These are phyloP conservation scores for Axinella damicornis DNA, from an alignment of 37 sponge, comb jelly and placozoan species.

Conservation along the genomic window DNA sequence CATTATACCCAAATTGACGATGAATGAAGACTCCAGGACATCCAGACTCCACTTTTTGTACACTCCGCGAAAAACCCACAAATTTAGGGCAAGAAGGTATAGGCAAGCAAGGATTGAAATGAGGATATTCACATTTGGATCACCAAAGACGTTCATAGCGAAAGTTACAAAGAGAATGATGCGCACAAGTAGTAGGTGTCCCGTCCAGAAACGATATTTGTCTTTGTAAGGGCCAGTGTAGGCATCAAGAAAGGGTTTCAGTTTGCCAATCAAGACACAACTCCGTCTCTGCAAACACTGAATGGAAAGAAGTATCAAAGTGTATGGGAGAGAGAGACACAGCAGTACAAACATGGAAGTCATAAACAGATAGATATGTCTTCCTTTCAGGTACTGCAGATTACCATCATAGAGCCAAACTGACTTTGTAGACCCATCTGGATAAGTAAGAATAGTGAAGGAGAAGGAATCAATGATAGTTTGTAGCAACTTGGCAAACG, in stretches of 20 bases:
- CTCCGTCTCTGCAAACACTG: slow-evolving; percentile 5
- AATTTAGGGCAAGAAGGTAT: background rate
- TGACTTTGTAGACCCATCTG: background rate
- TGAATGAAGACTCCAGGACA: background rate
- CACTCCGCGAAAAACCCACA: background rate
- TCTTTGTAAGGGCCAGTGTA: slow-evolving; percentile 43
- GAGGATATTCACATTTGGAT: background rate
- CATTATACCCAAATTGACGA: slow-evolving; percentile 20
- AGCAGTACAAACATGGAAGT: background rate
- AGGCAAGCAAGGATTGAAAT: too few species aligned
- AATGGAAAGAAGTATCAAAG: slow-evolving; percentile 15
- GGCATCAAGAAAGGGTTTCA: slow-evolving; percentile 43
- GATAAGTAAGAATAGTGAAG: background rate
- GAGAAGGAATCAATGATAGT: background rate
- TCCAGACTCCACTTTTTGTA: slow-evolving; percentile 7
- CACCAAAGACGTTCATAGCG: background rate
- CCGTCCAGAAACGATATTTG: slow-evolving; percentile 34
- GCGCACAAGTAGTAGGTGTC: slow-evolving; percentile 12
- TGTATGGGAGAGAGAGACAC: slow-evolving; percentile 13
- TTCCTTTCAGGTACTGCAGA: background rate
- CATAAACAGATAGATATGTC: slow-evolving; percentile 20
- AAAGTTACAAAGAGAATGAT: slow-evolving; percentile 8
- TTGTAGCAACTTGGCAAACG: slow-evolving; percentile 22
- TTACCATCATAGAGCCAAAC: slow-evolving; percentile 12
- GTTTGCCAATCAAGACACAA: slow-evolving; percentile 15